phyloP scores from a whole-genome alignment of 2,888 invertebrate species.

The Leptarthrus brevirostris region DNA sequence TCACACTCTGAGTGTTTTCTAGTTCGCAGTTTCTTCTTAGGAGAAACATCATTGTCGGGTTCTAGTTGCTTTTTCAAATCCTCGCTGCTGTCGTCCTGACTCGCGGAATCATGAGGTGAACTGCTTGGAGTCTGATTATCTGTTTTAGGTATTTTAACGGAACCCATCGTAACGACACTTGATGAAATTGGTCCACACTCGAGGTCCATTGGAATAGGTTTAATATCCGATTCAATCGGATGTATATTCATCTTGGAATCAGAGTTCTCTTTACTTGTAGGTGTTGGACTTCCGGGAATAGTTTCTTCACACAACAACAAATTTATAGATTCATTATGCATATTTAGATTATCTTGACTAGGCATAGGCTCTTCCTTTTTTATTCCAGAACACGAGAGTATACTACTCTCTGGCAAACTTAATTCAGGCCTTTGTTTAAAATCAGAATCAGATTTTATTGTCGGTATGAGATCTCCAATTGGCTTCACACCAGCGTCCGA shows the following conservation, averaged over 20 bases:
- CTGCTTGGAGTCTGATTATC: constrained; percentile 60
- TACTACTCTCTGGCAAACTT: constrained; percentile 8
- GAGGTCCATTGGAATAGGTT: constrained; percentile 62
- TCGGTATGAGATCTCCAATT: constrained; percentile 55
- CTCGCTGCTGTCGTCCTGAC: constrained; percentile 66
- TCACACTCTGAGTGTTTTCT: constrained; percentile 67
- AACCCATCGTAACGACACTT: constrained; percentile 37
- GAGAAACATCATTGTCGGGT: constrained; percentile 61
- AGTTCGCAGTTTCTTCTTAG: constrained; percentile 68
- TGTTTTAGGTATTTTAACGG: background rate
- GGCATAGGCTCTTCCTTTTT: constrained; percentile 57
- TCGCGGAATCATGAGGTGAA: constrained; percentile 64
- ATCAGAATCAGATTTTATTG: constrained; percentile 6
- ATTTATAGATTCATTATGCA: constrained; percentile 76
- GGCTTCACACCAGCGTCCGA: constrained; percentile 60
- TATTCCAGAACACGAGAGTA: constrained; percentile 44
- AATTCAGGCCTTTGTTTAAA: background rate
- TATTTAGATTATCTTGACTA: constrained; percentile 60
- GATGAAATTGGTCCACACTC: constrained; percentile 54
- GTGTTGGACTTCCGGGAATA: constrained; percentile 89
- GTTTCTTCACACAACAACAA: constrained; percentile 88
- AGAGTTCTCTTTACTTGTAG: constrained; percentile 73
- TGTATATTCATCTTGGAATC: constrained; percentile 64
- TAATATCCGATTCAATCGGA: constrained; percentile 63
- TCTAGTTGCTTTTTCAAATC: constrained; percentile 61